A percentile compares a stretch with the other conserved stretches of the same genome.
Conservation (phyloP, 1,140 invertebrate species). For the Macrobrachium nipponense region DNA sequence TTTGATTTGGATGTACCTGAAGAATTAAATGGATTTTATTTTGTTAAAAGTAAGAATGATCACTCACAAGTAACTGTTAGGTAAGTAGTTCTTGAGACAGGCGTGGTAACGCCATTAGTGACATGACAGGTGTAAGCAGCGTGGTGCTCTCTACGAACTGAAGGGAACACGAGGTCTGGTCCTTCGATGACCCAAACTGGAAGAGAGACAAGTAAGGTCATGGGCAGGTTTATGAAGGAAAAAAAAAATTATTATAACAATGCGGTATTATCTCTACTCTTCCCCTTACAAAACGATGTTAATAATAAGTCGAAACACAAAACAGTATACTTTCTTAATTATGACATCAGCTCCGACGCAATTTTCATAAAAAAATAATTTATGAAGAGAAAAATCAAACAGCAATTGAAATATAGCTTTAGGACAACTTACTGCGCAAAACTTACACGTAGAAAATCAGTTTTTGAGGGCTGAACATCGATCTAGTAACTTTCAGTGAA, state of each 20-base stretch:
- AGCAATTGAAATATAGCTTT: no score
- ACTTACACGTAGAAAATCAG: no score
- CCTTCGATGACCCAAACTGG: conserved; percentile 59
- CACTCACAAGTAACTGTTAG: conserved; percentile 60
- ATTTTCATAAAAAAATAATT: no score
- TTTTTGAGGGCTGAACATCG: no score
- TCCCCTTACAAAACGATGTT: not conserved
- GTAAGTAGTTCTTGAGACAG: conserved; percentile 52
- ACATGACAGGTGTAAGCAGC: conserved; percentile 58
- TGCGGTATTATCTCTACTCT: not conserved
- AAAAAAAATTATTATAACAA: no score
- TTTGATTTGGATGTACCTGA: not conserved
- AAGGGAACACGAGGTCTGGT: conserved; percentile 41
- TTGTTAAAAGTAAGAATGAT: not conserved
- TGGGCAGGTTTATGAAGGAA: not conserved
- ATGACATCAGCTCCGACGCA: no score
- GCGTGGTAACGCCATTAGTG: conserved; percentile 53
- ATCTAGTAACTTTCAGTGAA: no score
- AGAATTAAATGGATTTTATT: not conserved
- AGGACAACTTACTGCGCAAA: no score
- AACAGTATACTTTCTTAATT: no score
- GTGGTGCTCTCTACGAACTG: conserved; percentile 50
- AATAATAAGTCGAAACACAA: no score
- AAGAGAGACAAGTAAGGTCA: not conserved
- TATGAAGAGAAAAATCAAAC: no score